phyloP scores from a whole-genome alignment of 2,113 vertebrate genomes.

The Oxyura jamaicensis region DNA sequence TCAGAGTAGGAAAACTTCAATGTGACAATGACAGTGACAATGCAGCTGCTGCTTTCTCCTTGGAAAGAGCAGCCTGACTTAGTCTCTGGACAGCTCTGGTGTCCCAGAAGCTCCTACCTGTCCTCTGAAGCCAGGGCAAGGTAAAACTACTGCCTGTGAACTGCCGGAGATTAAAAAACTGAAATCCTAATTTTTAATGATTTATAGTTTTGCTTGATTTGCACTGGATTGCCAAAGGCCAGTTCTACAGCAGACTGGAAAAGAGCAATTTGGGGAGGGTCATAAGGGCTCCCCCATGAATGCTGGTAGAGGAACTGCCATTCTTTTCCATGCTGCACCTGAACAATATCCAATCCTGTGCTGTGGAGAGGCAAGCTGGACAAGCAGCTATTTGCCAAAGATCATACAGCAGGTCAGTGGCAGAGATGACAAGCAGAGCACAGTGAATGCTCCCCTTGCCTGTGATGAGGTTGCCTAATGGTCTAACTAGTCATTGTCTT shows the following conservation, averaged over 20 bases:
- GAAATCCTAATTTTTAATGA: neutral
- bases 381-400: neutral
- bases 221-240: neutral
- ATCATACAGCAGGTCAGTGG: neutral
- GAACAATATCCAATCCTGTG: neutral
- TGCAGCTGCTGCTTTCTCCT: neutral
- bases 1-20: constrained; percentile 13
- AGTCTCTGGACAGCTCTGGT: neutral
- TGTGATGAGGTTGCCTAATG: neutral
- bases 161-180: neutral
- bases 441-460: fast-evolving
- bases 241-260: neutral
- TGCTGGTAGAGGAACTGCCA: neutral
- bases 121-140: neutral
- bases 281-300: neutral
- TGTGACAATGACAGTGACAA: constrained; percentile 3
- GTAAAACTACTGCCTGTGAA: neutral
- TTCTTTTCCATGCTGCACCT: neutral
- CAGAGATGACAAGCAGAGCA: neutral
- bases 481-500: neutral
- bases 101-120: neutral
- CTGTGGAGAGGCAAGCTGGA: neutral
- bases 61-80: neutral
- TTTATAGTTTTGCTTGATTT: neutral
- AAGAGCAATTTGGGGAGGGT: neutral